Conservation (phyloP, 2,113 vertebrate genomes). For the Alaudala cheleensis region DNA sequence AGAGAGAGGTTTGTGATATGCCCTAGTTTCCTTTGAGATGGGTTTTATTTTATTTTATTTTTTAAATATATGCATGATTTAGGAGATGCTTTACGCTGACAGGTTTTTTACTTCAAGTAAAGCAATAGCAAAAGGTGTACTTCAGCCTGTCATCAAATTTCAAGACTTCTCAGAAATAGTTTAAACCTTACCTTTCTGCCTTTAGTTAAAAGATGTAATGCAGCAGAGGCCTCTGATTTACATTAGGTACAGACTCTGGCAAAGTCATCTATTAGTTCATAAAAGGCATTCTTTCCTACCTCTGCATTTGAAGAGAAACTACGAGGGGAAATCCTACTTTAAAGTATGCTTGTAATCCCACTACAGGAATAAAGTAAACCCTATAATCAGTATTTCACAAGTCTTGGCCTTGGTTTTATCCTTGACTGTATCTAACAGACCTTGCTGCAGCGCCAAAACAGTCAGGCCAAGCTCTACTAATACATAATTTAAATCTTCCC, state of each 20-base stretch:
- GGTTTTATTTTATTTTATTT: constrained; percentile 17
- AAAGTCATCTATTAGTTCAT: not conserved
- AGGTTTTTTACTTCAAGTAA: not conserved
- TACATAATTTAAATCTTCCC: constrained; percentile 28
- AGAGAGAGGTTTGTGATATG: not conserved
- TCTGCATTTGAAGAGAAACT: not conserved
- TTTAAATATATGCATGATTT: constrained; percentile 30
- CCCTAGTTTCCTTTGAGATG: constrained; percentile 4
- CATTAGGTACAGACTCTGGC: not conserved
- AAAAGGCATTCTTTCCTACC: not conserved
- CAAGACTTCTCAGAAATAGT: not conserved
- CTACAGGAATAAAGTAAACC: not conserved
- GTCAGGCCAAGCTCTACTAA: constrained; percentile 30
- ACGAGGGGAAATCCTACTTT: not conserved
- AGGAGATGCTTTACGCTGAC: not conserved
- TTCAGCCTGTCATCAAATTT: not conserved
- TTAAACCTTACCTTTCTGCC: constrained; percentile 11
- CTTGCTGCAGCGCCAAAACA: constrained; percentile 30
- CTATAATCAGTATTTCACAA: constrained; percentile 40
- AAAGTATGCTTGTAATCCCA: not conserved
- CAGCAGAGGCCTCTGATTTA: not conserved
- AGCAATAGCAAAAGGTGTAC: not conserved
- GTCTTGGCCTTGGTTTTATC: constrained; percentile 16
- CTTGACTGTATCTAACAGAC: constrained; percentile 46
- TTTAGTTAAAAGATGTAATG: not conserved